Evolutionary conservation across 53 echinoderm and acorn worm species (phyloP).

Genomic region (Holothuria scabra): DNA sequence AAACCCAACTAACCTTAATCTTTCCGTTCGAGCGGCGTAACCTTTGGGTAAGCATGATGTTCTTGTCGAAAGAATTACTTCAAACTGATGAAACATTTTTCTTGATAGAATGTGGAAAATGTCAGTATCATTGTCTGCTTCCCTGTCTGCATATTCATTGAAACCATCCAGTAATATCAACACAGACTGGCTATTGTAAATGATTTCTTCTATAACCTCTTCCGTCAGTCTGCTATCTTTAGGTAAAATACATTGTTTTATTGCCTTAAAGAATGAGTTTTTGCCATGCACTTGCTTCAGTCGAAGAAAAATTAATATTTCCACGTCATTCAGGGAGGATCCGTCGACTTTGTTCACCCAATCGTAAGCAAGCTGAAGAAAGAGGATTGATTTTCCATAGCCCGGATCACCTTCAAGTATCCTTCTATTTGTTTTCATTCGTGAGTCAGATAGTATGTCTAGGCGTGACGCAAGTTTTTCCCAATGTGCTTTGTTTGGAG

Average conservation of each 20-base stretch:
- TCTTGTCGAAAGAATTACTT: conserved; percentile 5
- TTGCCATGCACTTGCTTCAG: background rate
- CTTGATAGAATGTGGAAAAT: conserved; percentile 1
- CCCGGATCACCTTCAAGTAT: conserved; percentile 4
- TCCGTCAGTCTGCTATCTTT: background rate
- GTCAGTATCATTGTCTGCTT: background rate
- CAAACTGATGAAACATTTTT: too few relatives aligned
- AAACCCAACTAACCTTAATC: background rate
- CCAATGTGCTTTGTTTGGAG: too few relatives aligned
- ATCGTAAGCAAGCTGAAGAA: background rate
- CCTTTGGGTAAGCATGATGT: background rate
- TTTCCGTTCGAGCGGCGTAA: background rate
- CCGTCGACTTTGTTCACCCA: background rate
- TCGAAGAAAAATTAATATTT: conserved; percentile 8
- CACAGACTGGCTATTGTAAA: background rate
- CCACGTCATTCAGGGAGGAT: background rate
- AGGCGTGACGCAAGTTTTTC: background rate
- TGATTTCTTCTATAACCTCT: background rate
- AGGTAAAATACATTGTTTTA: background rate
- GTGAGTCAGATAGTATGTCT: background rate
- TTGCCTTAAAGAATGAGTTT: background rate
- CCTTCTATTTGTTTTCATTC: background rate
- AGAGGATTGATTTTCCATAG: background rate
- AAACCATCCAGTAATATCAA: background rate
- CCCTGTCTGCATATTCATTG: background rate